Conservation (phyloP, 2,797 vertebrate species). For the Tapera naevia region DNA sequence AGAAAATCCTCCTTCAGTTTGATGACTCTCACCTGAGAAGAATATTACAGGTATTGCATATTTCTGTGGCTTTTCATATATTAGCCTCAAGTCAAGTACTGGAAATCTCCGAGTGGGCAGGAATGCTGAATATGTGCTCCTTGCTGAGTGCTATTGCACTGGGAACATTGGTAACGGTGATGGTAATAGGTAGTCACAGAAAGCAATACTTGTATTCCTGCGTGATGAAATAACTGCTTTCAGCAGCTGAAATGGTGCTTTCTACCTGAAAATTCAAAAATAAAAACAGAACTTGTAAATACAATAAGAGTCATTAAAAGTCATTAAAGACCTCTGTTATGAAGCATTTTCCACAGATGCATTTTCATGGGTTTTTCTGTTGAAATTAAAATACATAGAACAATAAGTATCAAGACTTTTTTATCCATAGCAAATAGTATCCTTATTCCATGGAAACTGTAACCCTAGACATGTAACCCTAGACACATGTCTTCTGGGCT, state of each 20-base stretch:
- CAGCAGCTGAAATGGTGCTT: constrained; percentile 22
- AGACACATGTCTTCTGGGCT: neutral
- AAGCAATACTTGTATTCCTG: neutral
- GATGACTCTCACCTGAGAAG: neutral
- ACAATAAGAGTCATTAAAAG: neutral
- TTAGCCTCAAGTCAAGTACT: neutral
- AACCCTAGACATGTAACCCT: neutral
- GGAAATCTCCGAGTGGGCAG: neutral
- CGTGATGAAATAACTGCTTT: neutral
- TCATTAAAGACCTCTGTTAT: neutral
- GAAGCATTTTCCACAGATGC: neutral
- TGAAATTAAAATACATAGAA: neutral
- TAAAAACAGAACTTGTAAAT: neutral
- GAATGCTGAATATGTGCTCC: neutral
- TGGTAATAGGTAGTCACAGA: neutral
- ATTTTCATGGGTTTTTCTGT: rapidly evolving
- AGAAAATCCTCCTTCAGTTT: neutral
- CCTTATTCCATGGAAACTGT: neutral
- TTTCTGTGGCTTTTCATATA: neutral
- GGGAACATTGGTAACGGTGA: neutral
- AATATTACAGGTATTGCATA: neutral
- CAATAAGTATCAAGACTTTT: neutral
- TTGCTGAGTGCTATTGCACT: rapidly evolving
- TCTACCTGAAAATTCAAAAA: constrained; percentile 19
- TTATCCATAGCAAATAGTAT: neutral